Percentiles rank a stretch among this genome's conserved stretches.
Evolutionary conservation across 2,113 vertebrate species (phyloP).

Genomic region (Tragelaphus strepsiceros): DNA sequence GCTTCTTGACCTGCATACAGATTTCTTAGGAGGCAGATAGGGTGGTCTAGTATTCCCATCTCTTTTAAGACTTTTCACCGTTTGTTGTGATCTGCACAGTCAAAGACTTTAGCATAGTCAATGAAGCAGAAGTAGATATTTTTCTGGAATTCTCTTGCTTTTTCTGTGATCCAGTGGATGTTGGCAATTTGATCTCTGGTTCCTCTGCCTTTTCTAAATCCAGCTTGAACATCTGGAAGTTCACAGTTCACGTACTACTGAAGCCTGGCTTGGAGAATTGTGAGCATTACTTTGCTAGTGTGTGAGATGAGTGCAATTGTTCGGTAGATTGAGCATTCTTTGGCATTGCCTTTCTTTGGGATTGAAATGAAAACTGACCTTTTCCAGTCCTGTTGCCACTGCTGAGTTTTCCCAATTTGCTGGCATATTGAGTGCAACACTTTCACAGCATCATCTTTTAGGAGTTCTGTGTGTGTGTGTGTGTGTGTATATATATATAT

Average conservation of each 20-base stretch:
- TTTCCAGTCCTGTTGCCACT: neutral
- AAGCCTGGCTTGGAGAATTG: neutral
- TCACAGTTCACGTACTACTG: neutral
- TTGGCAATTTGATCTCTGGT: neutral
- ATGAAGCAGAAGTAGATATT: neutral
- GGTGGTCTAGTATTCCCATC: neutral
- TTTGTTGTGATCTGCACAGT: neutral
- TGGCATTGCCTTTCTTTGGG: neutral
- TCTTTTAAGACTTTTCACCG: neutral
- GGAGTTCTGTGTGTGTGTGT: neutral
- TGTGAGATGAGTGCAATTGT: neutral
- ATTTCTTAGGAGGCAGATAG: neutral
- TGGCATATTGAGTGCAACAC: neutral
- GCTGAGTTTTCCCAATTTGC: neutral
- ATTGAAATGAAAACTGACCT: neutral
- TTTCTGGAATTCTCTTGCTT: neutral
- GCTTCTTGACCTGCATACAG: neutral
- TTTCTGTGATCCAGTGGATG: neutral
- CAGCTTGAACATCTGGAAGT: neutral
- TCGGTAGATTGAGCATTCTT: neutral
- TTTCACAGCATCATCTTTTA: neutral
- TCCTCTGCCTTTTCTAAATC: neutral
- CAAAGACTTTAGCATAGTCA: neutral
- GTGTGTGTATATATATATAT: accelerated
- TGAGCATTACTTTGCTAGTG: neutral